Evolutionary conservation across 1,140 invertebrate genomes (phyloP).

Genomic region (Scaptodrosophila lebanonensis): DNA sequence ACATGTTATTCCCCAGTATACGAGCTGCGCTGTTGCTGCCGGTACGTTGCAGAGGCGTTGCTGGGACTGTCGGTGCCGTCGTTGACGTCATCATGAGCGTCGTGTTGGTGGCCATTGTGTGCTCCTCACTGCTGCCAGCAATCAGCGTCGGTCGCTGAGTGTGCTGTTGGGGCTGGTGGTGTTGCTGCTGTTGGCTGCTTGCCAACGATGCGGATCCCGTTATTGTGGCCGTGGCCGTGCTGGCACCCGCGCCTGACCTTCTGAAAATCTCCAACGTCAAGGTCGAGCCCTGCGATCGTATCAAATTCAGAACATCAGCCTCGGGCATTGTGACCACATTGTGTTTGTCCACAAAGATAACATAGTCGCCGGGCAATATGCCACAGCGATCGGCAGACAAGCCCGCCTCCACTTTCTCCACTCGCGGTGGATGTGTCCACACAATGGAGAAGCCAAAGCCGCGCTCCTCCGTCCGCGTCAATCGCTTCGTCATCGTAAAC

Average conservation of each 20-base stretch:
- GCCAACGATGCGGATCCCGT: conserved; percentile 54
- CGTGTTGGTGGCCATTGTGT: conserved; percentile 50
- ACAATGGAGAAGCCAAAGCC: conserved; percentile 93
- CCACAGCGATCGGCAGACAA: conserved; percentile 89
- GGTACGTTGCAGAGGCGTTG: conserved; percentile 35
- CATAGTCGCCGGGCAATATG: conserved; percentile 88
- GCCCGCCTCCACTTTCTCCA: conserved; percentile 90
- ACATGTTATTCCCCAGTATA: conserved; percentile 30
- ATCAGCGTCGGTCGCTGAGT: too few species aligned
- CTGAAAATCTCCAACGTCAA: conserved; percentile 88
- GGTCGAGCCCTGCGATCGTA: conserved; percentile 79
- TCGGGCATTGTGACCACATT: conserved; percentile 88
- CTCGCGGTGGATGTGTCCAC: conserved; percentile 92
- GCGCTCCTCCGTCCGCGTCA: conserved; percentile 80
- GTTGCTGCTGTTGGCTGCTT: conserved; percentile 44
- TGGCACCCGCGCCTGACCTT: conserved; percentile 75
- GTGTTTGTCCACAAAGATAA: conserved; percentile 90
- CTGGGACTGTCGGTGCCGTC: background rate
- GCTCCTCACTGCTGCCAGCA: conserved; percentile 2
- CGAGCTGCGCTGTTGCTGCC: conserved; percentile 19
- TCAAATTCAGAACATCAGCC: conserved; percentile 88
- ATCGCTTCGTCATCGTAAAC: conserved; percentile 86
- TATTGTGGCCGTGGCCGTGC: background rate
- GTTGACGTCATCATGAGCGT: conserved; percentile 48
- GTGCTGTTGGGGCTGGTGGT: conserved; percentile 77